Base-by-base conservation (phyloP, 92 coral and sea anemone species). In the Diadumene lineata region DNA sequence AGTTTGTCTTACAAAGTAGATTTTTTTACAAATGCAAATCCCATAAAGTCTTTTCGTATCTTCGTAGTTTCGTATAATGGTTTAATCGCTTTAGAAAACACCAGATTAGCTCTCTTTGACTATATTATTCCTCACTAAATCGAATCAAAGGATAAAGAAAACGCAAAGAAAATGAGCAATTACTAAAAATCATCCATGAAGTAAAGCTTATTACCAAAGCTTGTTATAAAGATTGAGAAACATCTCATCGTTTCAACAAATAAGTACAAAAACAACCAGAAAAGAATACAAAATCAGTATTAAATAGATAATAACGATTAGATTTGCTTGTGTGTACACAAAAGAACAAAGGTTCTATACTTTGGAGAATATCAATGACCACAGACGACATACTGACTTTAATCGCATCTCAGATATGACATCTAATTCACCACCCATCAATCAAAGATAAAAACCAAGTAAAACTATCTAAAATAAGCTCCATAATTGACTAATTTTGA, bases 51-150 rank as follows among this genome's bases (percentile, higher is more conserved):
- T 70, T 32, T 50, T 70, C 56, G 66, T 72, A 72, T 56, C 77
- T 55, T 33, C 56, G 56, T 72, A 72, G 53, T 48, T 72, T 33
- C 31, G 77, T 31, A 56, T 72, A 72, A 32, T 26, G 31, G 30
- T 56, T 61, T 72, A 72, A 72, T 72, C 66, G 51, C 77, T 33
- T 23, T 53, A 61, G 21, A 31, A 72, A 72, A 56, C 34, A 21
- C 75, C 31, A 57, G 77, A 72, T 72, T 19, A 72, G 66, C 66
- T 23, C 16, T 72, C 55, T 61, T 72, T 72, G 62, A 72, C 60
- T 21, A 56, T n/a, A n/a, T 32, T 44, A 50, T 32, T 72, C 66
- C 9, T 56, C 31, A 23, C 43, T 62, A 0, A 19, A 62, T 62
- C 27, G 68, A 62, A 30, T 28, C 31, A 11, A 62, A 62, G 68